Evolutionary conservation across 2,888 invertebrate genomes (phyloP).

Genomic region (Leptinotarsa peninsularis): DNA sequence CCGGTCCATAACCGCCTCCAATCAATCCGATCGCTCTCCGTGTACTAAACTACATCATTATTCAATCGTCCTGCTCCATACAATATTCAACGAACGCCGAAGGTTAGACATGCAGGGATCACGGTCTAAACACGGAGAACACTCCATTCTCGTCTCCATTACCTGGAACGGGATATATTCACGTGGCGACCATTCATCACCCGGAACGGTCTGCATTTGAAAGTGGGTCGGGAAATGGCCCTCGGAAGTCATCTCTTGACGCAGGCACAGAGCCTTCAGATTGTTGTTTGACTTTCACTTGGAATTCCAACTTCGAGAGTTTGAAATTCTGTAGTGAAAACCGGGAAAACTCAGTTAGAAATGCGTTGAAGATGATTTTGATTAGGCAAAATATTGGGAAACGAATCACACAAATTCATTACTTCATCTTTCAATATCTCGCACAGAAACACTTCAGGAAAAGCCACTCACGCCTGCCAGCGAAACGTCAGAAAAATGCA

Average conservation of each 20-base stretch:
- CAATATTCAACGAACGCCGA: constrained; percentile 19
- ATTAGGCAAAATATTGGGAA: too few relatives aligned
- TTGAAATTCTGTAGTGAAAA: too few relatives aligned
- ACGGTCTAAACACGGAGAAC: constrained; percentile 18
- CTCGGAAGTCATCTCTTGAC: constrained; percentile 13
- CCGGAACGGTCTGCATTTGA: constrained; percentile 24
- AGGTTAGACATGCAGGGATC: constrained; percentile 19
- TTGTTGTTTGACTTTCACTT: constrained; percentile 17
- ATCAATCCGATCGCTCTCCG: constrained; percentile 9
- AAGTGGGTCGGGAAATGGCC: constrained; percentile 22
- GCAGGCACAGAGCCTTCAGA: constrained; percentile 11
- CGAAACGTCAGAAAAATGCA: too few relatives aligned
- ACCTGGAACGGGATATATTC: constrained; percentile 19
- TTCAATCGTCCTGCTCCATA: constrained; percentile 18
- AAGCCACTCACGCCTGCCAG: too few relatives aligned
- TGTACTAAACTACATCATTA: constrained; percentile 20
- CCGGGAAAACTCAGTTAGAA: too few relatives aligned
- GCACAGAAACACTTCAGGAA: too few relatives aligned
- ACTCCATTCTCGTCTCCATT: constrained; percentile 17
- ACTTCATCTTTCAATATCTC: too few relatives aligned
- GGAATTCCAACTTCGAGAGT: too few relatives aligned
- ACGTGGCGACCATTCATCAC: constrained; percentile 18
- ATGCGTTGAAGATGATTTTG: too few relatives aligned
- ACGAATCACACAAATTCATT: too few relatives aligned
- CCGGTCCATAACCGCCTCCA: constrained; percentile 1